Conservation (phyloP, 2,113 vertebrate species). For the Paratilapia polleni region DNA sequence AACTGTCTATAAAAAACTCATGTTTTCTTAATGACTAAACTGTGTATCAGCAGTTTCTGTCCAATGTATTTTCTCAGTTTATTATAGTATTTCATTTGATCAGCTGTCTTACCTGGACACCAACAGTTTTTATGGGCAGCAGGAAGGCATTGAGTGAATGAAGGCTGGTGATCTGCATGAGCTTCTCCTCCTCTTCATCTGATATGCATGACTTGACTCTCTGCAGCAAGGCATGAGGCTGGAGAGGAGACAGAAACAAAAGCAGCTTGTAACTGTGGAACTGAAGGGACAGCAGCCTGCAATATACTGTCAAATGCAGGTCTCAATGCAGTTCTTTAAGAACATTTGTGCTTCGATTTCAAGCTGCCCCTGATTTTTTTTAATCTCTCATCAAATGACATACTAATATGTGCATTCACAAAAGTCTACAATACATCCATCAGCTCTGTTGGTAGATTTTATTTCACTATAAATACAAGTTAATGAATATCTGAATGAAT, state of each 20-base stretch:
- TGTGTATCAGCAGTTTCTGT: not conserved
- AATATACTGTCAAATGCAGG: too few relatives aligned
- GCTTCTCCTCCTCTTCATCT: constrained; percentile 97
- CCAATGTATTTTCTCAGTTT: not conserved
- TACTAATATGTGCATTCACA: not conserved
- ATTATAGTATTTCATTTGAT: not conserved
- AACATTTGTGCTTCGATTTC: not conserved
- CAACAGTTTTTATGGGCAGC: constrained; percentile 98
- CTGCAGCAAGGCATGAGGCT: constrained; percentile 95
- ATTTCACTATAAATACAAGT: not conserved
- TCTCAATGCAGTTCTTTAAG: too few relatives aligned
- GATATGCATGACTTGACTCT: constrained; percentile 97
- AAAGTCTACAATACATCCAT: not conserved
- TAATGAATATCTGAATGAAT: too few relatives aligned
- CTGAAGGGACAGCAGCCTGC: not conserved
- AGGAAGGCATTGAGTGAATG: constrained; percentile 99
- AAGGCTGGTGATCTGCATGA: constrained; percentile 98
- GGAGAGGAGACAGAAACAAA: constrained; percentile 2
- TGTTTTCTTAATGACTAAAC: not conserved
- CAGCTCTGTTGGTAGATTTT: not conserved
- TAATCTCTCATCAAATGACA: not conserved
- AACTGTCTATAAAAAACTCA: not conserved
- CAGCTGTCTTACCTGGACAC: constrained; percentile 90
- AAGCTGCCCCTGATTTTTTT: not conserved
- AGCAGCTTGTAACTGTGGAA: not conserved